Percentiles rank a stretch among this genome's conserved stretches.
phyloP scores from a whole-genome alignment of 2,888 invertebrate genomes.

The Lasioglossum vierecki region DNA sequence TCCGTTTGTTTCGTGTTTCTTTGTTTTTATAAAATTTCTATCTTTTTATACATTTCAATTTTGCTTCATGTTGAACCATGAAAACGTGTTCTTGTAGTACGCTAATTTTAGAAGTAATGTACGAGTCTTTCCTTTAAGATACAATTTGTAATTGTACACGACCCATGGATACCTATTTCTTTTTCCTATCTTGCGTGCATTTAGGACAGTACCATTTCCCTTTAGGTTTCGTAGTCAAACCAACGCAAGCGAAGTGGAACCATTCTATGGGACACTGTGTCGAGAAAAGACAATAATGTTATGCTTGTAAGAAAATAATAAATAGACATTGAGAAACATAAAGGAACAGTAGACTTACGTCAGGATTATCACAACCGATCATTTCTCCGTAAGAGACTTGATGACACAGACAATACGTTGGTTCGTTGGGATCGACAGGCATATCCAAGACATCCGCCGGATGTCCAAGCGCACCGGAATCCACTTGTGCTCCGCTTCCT shows the following conservation, averaged over 20 bases:
- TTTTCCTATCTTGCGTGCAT: conserved; percentile 86
- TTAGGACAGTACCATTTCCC: conserved; percentile 95
- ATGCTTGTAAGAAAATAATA: conserved; percentile 1
- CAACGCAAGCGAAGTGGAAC: conserved; percentile 98
- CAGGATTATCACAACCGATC: conserved; percentile 98
- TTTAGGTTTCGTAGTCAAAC: conserved; percentile 95
- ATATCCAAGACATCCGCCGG: conserved; percentile 95
- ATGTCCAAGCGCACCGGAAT: conserved; percentile 86
- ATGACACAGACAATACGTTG: conserved; percentile 98
- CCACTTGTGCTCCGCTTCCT: conserved; percentile 81
- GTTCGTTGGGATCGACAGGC: conserved; percentile 99
- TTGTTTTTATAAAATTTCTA: conserved; percentile 57
- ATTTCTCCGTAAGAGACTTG: conserved; percentile 98
- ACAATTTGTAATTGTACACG: neutral
- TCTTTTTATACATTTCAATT: conserved; percentile 58
- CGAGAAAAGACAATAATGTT: conserved; percentile 54
- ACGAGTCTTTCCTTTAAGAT: conserved; percentile 40
- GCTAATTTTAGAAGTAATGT: conserved; percentile 62
- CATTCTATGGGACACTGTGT: conserved; percentile 94
- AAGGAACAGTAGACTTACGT: conserved; percentile 85
- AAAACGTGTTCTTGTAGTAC: conserved; percentile 50
- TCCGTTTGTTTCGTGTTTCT: conserved; percentile 19
- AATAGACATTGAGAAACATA: neutral
- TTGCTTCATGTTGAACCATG: conserved; percentile 67
- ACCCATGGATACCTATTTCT: conserved; percentile 79